phyloP scores from a whole-genome alignment of 2,888 invertebrate genomes.

The Andrena chrysosceles region DNA sequence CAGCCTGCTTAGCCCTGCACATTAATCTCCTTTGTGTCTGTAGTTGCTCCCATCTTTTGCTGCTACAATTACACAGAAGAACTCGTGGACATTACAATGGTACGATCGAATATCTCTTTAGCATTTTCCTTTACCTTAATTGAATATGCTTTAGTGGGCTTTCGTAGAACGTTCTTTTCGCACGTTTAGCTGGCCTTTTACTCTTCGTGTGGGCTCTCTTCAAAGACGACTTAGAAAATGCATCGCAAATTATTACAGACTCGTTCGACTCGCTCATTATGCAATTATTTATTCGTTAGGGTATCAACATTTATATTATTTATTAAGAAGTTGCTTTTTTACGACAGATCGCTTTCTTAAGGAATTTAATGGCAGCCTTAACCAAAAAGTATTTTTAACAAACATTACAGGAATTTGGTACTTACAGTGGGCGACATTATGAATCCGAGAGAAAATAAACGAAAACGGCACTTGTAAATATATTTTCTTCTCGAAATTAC shows the following conservation, averaged over 20 bases:
- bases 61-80: conserved; percentile 9
- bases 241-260: conserved; percentile 36
- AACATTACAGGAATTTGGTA: background rate
- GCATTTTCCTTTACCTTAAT: conserved; percentile 51
- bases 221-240: background rate
- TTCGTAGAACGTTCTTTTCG: conserved; percentile 40
- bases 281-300: background rate
- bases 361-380: background rate
- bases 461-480: background rate
- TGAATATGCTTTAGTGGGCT: conserved; percentile 45
- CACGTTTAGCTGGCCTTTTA: background rate
- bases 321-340: background rate
- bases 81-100: background rate
- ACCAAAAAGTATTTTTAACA: background rate
- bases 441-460: background rate
- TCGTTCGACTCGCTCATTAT: conserved; percentile 43
- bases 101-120: background rate
- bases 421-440: conserved; percentile 2
- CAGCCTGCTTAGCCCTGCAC: no score
- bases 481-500: background rate
- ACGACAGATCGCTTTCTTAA: background rate
- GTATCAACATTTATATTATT: background rate
- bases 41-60: conserved; percentile 11
- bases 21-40: background rate
- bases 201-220: background rate